A percentile compares a stretch with the other conserved stretches of the same genome.
Evolutionary conservation across 2,888 invertebrate genomes (phyloP).

Genomic region (Drosophila antonietae): DNA sequence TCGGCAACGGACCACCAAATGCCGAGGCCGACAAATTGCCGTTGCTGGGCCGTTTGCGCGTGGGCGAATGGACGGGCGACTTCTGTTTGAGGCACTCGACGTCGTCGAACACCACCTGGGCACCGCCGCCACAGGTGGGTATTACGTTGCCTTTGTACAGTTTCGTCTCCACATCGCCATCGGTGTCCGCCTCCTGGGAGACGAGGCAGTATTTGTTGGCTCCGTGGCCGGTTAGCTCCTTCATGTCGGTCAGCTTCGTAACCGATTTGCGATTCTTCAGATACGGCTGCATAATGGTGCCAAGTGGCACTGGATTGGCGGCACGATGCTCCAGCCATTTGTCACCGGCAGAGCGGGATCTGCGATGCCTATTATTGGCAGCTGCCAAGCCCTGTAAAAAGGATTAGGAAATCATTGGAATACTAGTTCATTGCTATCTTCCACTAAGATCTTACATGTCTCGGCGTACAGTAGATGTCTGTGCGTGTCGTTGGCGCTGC

Average conservation of each 20-base stretch:
- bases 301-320: constrained; percentile 90
- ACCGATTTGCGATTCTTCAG: constrained; percentile 93
- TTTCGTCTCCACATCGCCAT: constrained; percentile 96
- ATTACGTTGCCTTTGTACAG: constrained; percentile 97
- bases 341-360: constrained; percentile 92
- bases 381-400: constrained; percentile 87
- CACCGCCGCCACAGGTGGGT: constrained; percentile 97
- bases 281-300: constrained; percentile 95
- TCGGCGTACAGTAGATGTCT: constrained; percentile 73
- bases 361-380: constrained; percentile 90
- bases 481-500: constrained; percentile 66
- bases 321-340: constrained; percentile 96
- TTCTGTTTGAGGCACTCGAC: constrained; percentile 94
- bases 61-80: constrained; percentile 88
- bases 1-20: constrained; percentile 61
- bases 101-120: constrained; percentile 97
- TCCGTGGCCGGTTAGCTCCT: constrained; percentile 89
- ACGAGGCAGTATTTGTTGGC: constrained; percentile 95
- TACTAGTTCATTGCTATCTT: background rate
- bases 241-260: constrained; percentile 91
- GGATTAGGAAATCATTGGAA: background rate
- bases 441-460: constrained; percentile 57
- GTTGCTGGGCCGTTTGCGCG: constrained; percentile 83
- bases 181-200: constrained; percentile 95
- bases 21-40: constrained; percentile 62